Evolutionary conservation across 2,797 vertebrate species (phyloP).

Genomic region (Craterocephalus amniculus): DNA sequence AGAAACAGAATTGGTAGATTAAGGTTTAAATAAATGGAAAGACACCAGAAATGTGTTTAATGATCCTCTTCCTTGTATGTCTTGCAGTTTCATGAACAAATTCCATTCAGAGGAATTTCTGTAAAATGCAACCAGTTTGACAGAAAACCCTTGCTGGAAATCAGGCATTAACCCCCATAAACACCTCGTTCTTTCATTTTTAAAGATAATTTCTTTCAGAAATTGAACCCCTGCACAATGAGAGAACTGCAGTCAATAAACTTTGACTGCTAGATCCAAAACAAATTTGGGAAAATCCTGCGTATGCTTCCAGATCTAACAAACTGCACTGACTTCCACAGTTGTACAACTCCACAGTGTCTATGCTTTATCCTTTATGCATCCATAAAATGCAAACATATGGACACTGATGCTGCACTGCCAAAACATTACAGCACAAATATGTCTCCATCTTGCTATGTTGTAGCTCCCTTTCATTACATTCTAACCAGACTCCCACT

Average conservation of each 20-base stretch:
- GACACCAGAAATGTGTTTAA: constrained; percentile 15
- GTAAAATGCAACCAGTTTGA: constrained; percentile 40
- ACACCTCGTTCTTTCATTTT: constrained; percentile 27
- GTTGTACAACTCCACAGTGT: constrained; percentile 22
- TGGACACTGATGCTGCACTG: constrained; percentile 25
- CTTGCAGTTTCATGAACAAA: constrained; percentile 17
- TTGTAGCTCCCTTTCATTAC: constrained; percentile 9
- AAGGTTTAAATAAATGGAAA: constrained; percentile 13
- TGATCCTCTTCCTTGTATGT: constrained; percentile 6
- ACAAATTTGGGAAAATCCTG: constrained; percentile 48
- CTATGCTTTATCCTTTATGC: constrained; percentile 25
- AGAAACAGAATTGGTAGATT: constrained; percentile 10
- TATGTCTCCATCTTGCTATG: constrained; percentile 37
- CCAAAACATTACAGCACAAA: constrained; percentile 51
- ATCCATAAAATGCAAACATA: constrained; percentile 40
- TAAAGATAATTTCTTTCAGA: constrained; percentile 47
- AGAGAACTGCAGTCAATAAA: constrained; percentile 50
- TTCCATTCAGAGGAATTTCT: constrained; percentile 16
- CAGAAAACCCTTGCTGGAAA: constrained; percentile 40
- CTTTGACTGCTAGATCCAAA: constrained; percentile 48
- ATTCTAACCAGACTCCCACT: constrained; percentile 23
- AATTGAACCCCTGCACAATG: constrained; percentile 17
- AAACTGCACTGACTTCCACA: constrained; percentile 26
- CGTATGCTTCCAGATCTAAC: constrained; percentile 33
- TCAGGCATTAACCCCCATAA: constrained; percentile 1